A percentile compares a stretch with the other conserved stretches of the same genome.
These are phyloP conservation scores for Neocrepidodera transversa DNA, from an alignment of 2,888 invertebrate species.

Conservation along the genomic window DNA sequence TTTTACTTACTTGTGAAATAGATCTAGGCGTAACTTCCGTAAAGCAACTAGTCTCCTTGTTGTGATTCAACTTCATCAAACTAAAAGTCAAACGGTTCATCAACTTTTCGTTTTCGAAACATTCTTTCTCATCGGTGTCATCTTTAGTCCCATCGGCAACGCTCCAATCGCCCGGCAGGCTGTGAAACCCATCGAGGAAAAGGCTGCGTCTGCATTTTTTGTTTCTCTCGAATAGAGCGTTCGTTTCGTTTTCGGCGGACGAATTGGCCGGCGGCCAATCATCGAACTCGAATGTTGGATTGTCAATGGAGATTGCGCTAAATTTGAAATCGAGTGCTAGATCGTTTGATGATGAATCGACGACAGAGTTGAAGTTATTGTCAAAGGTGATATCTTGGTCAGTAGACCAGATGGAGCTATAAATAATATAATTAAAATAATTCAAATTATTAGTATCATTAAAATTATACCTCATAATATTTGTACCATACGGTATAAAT, in stretches of 20 bases:
- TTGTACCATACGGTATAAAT: conserved; percentile 62
- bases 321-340: conserved; percentile 47
- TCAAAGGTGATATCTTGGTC: conserved; percentile 43
- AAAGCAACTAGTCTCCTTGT: conserved; percentile 69
- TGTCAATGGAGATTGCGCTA: conserved; percentile 38
- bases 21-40: conserved; percentile 64
- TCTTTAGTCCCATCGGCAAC: not conserved
- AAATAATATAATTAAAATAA: not conserved
- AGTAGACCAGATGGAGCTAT: conserved; percentile 63
- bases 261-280: conserved; percentile 23
- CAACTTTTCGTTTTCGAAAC: conserved; percentile 30
- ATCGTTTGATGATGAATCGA: conserved; percentile 30
- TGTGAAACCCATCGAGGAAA: conserved; percentile 28
- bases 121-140: conserved; percentile 3
- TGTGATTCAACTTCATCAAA: conserved; percentile 68
- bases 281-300: conserved; percentile 13
- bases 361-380: conserved; percentile 43
- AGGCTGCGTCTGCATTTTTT: conserved; percentile 8
- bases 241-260: conserved; percentile 33
- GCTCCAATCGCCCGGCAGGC: conserved; percentile 32
- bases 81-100: conserved; percentile 46
- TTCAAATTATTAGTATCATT: not conserved
- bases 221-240: conserved; percentile 34
- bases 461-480: conserved; percentile 54
- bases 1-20: conserved; percentile 20